Evolutionary conservation across 2,888 invertebrate species (phyloP), one percentile per base, ranked within the genome.

Genomic region (Ectemnius continuus): DNA sequence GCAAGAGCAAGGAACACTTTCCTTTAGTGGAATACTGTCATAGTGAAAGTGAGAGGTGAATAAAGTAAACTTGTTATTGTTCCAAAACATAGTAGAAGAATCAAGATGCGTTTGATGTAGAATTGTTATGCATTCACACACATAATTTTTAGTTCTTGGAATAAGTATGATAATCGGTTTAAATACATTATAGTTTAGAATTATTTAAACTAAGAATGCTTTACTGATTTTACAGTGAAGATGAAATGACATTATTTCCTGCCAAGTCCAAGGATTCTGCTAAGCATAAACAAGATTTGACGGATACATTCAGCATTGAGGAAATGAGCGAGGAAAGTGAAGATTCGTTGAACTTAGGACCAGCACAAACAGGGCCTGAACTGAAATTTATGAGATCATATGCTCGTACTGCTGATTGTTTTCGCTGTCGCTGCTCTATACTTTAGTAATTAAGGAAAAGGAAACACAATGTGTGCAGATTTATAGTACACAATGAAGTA

Each of bases 241-340:
- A 91, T 76, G 91, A 91, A 79, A 87, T 90, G 79, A 91, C 91
- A 20, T 87, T 91, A 72, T 92, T 91, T 83, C 91, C 92, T 57
- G 84, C 91, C 26, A 88, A 89, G 70, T 84, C 85, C 2, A 90
- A 88, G 67, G 87, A 88, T 63, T 70, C 76, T 4, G 67, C 81
- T 4, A 89, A 89, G 76, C 89, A 90, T 62, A 92, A 92, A 69
- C 91, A 91, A 83, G 93, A 93, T 83, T 91, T 93, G 62, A 92
- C 92, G 6, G 92, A 93, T 81, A 93, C 93, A 75, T 91, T 93
- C 78, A 93, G 93, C 67, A 92, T 93, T 79, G 93, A 93, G 85
- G 92, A 93, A 84, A 88, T 93, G 68, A 91, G 90, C 67, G 88
- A 85, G 80, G 87, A 83, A 28, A 89, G 91, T 67, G 91, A 91